Evolutionary conservation across 2,113 vertebrate species (phyloP), one percentile per base, ranked within the genome.

Genomic region (Ptychochromis oligacanthus): DNA sequence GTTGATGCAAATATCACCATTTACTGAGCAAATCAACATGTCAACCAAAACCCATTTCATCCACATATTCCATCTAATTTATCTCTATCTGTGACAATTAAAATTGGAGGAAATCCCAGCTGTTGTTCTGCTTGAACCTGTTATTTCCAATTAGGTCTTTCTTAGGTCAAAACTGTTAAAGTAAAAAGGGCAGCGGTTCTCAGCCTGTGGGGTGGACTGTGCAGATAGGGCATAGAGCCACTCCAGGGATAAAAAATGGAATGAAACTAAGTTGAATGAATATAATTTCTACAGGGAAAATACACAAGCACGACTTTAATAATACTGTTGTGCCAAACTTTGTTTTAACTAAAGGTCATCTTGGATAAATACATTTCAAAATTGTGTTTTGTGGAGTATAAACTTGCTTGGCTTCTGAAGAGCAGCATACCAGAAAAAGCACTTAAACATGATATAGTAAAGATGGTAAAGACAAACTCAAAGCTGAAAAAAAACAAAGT

Each of bases 401-500:
- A 67, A 46, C 22, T 46, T 67, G 0, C 10, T 36, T 26, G 43
- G 14, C 38, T 67, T 3, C 62, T 46, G 62, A 65, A 15, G 22
- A 13, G 62, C 2, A 31, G n/a, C 13, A 4, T 22, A 3, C 38
- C 61, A 38, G 61, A 64, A 15, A 14, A 46, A 36, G 5, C 34
- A 36, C 34, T 36, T 4, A 36, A 36, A 36, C 1, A 36, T 4
- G 43, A 14, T 14, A 46, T 46, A 46, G 15, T 64, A 24, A 87
- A 70, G 79, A 59, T 24, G 56, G 46, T 56, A 75, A 67, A 75
- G 57, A 5, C 26, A 65, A 79, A 31, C 57, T 78, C 28, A 67
- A 72, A 83, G 60, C 15, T 59, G 28, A 15, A 58, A 56, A 78
- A 82, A 80, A 8, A 31, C 28, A 26, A 59, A 64, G 36, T 86